Percentiles rank a stretch among this genome's conserved stretches.
Conservation (phyloP, 2,888 invertebrate genomes). For the Cosmopolites sordidus region DNA sequence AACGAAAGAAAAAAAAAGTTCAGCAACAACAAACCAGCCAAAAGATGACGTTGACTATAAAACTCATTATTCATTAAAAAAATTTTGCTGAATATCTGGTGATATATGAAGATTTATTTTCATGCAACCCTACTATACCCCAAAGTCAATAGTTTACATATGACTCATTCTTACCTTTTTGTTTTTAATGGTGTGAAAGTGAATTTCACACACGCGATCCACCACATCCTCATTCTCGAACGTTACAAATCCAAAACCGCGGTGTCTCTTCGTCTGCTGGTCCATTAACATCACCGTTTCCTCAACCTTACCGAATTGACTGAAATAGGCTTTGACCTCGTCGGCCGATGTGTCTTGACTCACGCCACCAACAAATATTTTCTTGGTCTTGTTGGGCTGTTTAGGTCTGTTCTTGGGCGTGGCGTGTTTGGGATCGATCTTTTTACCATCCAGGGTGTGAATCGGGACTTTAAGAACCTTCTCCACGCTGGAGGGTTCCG, state of each 20-base stretch:
- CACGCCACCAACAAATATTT: constrained; percentile 85
- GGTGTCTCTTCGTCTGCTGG: constrained; percentile 86
- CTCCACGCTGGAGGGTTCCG: constrained; percentile 85
- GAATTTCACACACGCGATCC: constrained; percentile 88
- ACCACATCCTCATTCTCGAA: constrained; percentile 90
- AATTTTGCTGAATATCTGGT: too few relatives aligned
- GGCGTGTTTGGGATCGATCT: constrained; percentile 91
- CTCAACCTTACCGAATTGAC: constrained; percentile 84
- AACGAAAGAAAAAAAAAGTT: too few relatives aligned
- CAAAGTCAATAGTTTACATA: not conserved
- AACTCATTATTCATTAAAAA: too few relatives aligned
- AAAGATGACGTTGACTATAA: too few relatives aligned
- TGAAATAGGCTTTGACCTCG: constrained; percentile 86
- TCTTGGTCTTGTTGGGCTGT: constrained; percentile 80
- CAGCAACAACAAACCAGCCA: too few relatives aligned
- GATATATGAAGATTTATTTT: too few relatives aligned
- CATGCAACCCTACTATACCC: too few relatives aligned
- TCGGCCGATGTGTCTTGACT: constrained; percentile 89
- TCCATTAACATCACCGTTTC: constrained; percentile 93
- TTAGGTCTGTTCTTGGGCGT: constrained; percentile 86
- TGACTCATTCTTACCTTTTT: too few relatives aligned
- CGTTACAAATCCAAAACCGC: constrained; percentile 88
- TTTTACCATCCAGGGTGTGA: constrained; percentile 88
- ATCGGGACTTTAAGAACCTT: constrained; percentile 87
- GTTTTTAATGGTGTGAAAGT: constrained; percentile 89